A percentile compares a stretch with the other conserved stretches of the same genome.
Evolutionary conservation across 2,113 vertebrate genomes (phyloP).

Genomic region (Platichthys stellatus): DNA sequence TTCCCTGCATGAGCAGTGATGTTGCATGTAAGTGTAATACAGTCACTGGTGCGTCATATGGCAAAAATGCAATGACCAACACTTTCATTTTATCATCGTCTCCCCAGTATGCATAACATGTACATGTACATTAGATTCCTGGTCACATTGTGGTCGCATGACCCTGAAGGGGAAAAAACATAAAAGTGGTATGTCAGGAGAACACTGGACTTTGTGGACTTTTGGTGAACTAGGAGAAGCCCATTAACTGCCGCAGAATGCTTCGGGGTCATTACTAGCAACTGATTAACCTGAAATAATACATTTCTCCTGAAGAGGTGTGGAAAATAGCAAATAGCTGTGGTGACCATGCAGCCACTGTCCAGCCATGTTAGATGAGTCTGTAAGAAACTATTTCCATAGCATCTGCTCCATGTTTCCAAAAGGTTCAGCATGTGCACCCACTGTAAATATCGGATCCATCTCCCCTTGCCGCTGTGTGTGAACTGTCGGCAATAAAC

Average conservation of each 20-base stretch:
- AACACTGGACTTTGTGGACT: background rate
- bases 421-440: too few relatives aligned
- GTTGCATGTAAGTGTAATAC: constrained; percentile 19
- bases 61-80: constrained; percentile 26
- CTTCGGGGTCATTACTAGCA: background rate
- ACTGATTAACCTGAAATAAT: constrained; percentile 34
- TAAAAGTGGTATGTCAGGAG: background rate
- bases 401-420: too few relatives aligned
- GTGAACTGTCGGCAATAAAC: too few relatives aligned
- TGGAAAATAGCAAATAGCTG: background rate
- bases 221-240: background rate
- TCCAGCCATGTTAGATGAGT: too few relatives aligned
- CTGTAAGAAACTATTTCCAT: too few relatives aligned
- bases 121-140: background rate
- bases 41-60: constrained; percentile 40
- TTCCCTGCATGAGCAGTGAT: background rate
- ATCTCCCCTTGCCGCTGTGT: too few relatives aligned
- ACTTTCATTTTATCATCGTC: constrained; percentile 28
- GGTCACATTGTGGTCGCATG: constrained; percentile 40
- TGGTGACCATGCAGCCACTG: too few relatives aligned
- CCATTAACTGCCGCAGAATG: background rate
- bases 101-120: constrained; percentile 40
- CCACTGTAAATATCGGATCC: too few relatives aligned
- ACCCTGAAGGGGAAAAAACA: background rate
- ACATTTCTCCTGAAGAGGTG: too few relatives aligned